Conservation (phyloP, 1,140 invertebrate species). For the Neodiprion pinetum region DNA sequence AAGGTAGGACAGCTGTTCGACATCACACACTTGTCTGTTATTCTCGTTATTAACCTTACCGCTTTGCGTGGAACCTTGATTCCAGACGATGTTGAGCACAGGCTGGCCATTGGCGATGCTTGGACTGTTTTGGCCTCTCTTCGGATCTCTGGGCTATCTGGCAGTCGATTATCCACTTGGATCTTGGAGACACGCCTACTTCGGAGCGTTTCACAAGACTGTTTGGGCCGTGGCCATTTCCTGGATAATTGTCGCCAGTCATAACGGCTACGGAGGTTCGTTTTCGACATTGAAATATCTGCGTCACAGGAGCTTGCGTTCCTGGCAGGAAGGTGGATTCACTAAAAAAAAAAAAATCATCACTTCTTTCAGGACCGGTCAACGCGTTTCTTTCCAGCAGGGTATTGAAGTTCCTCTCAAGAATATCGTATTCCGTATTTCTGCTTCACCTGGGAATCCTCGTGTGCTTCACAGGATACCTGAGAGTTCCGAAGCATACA, state of each 20-base stretch:
- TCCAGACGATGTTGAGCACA: neutral
- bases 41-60: too few species aligned
- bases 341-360: neutral
- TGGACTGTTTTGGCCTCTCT: constrained; percentile 3
- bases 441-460: neutral
- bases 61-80: neutral
- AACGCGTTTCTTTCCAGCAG: constrained; percentile 8
- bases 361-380: constrained; percentile 6
- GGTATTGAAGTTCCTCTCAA: neutral
- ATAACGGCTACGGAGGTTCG: constrained; percentile 15
- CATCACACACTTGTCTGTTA: neutral
- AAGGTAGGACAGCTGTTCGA: constrained; percentile 6
- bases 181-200: neutral
- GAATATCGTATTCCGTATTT: constrained; percentile 11
- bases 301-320: too few species aligned
- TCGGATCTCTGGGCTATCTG: neutral
- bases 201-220: constrained; percentile 8
- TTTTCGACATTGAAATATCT: neutral
- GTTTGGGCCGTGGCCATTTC: constrained; percentile 10
- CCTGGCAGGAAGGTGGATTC: too few species aligned
- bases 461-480: neutral
- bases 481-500: neutral
- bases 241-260: constrained; percentile 14
- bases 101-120: neutral
- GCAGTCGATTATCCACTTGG: neutral